Evolutionary conservation across 2,888 invertebrate species (phyloP), one percentile per base, ranked within the genome.

Genomic region (Pandemis cinnamomeana): DNA sequence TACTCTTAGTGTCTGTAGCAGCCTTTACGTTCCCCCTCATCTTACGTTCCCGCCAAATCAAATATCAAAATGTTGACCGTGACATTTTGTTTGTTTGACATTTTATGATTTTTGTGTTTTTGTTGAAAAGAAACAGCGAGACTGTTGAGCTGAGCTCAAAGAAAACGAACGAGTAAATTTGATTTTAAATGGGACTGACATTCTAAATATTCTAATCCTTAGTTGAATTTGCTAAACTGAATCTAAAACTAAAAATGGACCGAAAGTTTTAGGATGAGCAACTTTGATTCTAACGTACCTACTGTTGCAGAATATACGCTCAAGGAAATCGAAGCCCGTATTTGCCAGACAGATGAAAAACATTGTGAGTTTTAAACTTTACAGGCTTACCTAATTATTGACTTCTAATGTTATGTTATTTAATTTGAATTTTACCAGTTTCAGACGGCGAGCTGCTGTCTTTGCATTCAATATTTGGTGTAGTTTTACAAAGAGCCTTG

Each of bases 401-500:
- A 61, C 42, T 61, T 61, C 15, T 1, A 36, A 36, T 36, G 27
- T 36, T 36, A 36, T 36, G 27, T 2, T 36, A 36, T 48, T 27
- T n/a, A 27, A 11, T 53, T 2, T 53, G 44, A 51, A 60, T 60
- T 48, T 51, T 51, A 51, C 70, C 79, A 96, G 96, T 96, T 91
- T 87, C 95, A 83, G 95, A 95, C 79, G 92, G 94, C 66, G 92
- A 95, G 51, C 83, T 96, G 36, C 80, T 95, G 36, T 91, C 91
- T 58, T 85, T 97, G 4, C 90, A 95, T 82, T 95, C 95, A 2
- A 82, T 96, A 13, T 96, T 96, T 80, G 96, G 96, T 0, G 84
- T 85, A 42, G 89, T 95, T 8, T 88, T 97, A 36, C 92, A 95
- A 80, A 92, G 95, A 80, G 95, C 96, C 0, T 84, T 96, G 4